These are phyloP conservation scores for Sorex fumeus DNA, from an alignment of 2,113 vertebrate species.

Conservation along the genomic window DNA sequence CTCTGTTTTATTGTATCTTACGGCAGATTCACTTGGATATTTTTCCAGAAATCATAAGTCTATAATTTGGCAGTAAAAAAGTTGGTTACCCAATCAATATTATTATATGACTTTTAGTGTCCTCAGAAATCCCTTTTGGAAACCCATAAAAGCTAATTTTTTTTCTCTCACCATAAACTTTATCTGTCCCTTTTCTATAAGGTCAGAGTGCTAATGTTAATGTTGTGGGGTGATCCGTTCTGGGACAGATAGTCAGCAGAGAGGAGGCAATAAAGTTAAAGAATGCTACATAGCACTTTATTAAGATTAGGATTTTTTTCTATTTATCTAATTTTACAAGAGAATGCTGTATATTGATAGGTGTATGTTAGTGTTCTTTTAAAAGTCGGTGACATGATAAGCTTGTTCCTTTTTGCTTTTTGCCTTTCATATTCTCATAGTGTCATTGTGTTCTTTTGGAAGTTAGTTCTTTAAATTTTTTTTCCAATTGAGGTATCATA, in stretches of 20 bases:
- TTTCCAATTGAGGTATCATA: no score
- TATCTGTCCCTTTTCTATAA: constrained; percentile 74
- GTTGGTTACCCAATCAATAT: constrained; percentile 64
- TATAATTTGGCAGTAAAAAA: constrained; percentile 72
- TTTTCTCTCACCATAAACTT: constrained; percentile 71
- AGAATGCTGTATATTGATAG: neutral
- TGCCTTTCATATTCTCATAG: constrained; percentile 35
- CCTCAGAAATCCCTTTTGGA: constrained; percentile 74
- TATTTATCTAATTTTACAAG: constrained; percentile 37
- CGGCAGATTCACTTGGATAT: constrained; percentile 4
- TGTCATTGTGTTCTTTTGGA: constrained; percentile 40
- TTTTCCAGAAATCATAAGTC: constrained; percentile 60
- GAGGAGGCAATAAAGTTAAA: constrained; percentile 61
- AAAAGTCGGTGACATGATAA: constrained; percentile 47
- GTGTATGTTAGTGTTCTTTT: constrained; percentile 19
- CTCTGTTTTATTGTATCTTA: constrained; percentile 54
- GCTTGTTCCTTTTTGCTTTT: constrained; percentile 7
- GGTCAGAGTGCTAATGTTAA: constrained; percentile 73
- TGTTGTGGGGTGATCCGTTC: constrained; percentile 60
- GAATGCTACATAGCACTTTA: constrained; percentile 33
- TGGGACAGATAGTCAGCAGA: constrained; percentile 70
- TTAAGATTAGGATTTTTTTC: constrained; percentile 56
- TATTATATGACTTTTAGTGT: constrained; percentile 73
- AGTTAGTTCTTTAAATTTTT: neutral
- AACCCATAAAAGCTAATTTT: constrained; percentile 72